Evolutionary conservation across 2,888 invertebrate species (phyloP).

Genomic region (Thyatira batis): DNA sequence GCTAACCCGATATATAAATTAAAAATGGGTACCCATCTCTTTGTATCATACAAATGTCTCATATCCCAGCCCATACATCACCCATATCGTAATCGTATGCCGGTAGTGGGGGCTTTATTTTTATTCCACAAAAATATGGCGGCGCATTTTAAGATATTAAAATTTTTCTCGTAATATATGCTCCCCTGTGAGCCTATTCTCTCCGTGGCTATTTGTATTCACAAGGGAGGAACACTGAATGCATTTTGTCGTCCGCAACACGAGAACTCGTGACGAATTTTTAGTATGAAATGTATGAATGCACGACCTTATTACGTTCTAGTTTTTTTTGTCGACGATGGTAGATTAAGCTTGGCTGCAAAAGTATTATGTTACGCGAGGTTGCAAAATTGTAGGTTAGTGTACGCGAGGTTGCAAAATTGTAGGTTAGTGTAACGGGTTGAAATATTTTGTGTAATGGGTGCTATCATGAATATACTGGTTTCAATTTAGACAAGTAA

Average conservation of each 20-base stretch:
- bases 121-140: constrained; percentile 33
- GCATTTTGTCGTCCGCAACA: constrained; percentile 56
- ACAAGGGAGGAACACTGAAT: constrained; percentile 52
- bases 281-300: constrained; percentile 43
- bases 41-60: constrained; percentile 16
- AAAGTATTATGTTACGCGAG: neutral
- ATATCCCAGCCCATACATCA: constrained; percentile 6
- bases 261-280: constrained; percentile 48
- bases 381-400: too few relatives aligned
- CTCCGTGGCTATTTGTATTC: constrained; percentile 63
- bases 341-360: neutral
- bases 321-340: neutral
- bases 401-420: too few relatives aligned
- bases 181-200: constrained; percentile 50
- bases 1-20: too few relatives aligned
- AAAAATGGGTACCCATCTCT: too few relatives aligned
- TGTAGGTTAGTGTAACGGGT: too few relatives aligned
- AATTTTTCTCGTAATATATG: constrained; percentile 56
- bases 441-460: too few relatives aligned
- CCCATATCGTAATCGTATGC: constrained; percentile 3
- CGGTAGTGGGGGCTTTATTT: constrained; percentile 20
- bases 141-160: constrained; percentile 59
- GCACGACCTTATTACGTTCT: neutral
- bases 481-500: too few relatives aligned
- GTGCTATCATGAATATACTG: too few relatives aligned